Evolutionary conservation across 2,888 invertebrate genomes (phyloP).

Genomic region (Allygus modestus): DNA sequence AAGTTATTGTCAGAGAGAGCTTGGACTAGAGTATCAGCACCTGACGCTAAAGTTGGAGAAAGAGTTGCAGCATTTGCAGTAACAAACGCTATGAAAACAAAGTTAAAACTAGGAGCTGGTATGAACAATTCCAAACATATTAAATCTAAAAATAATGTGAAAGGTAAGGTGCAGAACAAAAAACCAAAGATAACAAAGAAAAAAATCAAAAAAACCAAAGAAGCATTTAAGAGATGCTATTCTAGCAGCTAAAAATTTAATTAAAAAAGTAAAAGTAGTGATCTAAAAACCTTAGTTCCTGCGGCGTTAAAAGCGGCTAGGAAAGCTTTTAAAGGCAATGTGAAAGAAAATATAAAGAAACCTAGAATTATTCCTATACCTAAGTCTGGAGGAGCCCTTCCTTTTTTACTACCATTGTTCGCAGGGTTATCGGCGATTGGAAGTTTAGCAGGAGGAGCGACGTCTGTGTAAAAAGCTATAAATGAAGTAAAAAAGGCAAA

Average conservation of each 20-base stretch:
- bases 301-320: neutral
- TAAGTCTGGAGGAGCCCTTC: conserved; percentile 3
- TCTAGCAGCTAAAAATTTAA: neutral
- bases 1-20: conserved; percentile 58
- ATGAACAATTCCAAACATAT: neutral
- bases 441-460: conserved; percentile 9
- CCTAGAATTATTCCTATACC: conserved; percentile 17
- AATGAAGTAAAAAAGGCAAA: conserved; percentile 3
- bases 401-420: conserved; percentile 17
- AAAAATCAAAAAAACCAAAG: neutral
- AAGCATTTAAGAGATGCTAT: neutral
- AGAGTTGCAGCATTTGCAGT: conserved; percentile 63
- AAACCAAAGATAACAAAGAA: neutral
- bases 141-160: neutral
- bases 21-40: conserved; percentile 63
- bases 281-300: neutral
- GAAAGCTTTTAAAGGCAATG: neutral
- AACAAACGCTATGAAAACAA: conserved; percentile 65
- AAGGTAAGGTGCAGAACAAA: neutral
- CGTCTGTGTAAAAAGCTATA: neutral
- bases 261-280: neutral
- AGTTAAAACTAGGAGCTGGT: conserved; percentile 58
- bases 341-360: neutral
- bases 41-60: conserved; percentile 61
- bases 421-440: conserved; percentile 32